Percentiles rank a stretch among this genome's conserved stretches.
Evolutionary conservation across 1,140 invertebrate genomes (phyloP).

Genomic region (Pogonus chalceus): DNA sequence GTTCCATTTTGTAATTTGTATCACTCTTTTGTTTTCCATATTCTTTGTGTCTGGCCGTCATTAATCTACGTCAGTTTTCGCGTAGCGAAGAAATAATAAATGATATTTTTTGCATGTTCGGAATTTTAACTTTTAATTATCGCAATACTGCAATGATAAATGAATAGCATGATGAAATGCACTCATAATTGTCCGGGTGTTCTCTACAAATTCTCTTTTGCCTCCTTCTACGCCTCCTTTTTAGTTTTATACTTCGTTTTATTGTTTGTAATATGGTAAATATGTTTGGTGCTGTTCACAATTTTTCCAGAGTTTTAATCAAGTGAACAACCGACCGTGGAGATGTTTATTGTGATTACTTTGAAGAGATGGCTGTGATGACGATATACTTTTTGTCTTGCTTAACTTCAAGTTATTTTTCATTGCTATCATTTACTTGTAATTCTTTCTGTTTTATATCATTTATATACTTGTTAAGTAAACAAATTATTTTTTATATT

Average conservation of each 20-base stretch:
- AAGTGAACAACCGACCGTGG: not conserved
- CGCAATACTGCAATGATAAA: slow-evolving; percentile 5
- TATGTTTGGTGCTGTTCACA: not conserved
- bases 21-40: slow-evolving; percentile 2
- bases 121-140: slow-evolving; percentile 6
- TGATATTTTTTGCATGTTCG: slow-evolving; percentile 5
- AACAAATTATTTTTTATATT: too few relatives aligned
- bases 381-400: too few relatives aligned
- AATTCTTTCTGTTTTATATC: too few relatives aligned
- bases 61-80: not conserved
- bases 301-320: not conserved
- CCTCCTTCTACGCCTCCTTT: too few relatives aligned
- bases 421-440: too few relatives aligned
- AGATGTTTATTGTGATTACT: not conserved
- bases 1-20: not conserved
- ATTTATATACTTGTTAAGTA: too few relatives aligned
- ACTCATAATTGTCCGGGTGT: not conserved
- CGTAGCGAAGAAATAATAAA: not conserved
- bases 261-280: too few relatives aligned
- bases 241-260: too few relatives aligned
- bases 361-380: too few relatives aligned
- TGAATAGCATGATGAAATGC: slow-evolving; percentile 2
- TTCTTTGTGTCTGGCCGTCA: slow-evolving; percentile 5
- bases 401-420: too few relatives aligned
- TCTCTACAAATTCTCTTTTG: not conserved